Conservation (phyloP, 2,113 vertebrate species). For the Phylloscopus whistleri region DNA sequence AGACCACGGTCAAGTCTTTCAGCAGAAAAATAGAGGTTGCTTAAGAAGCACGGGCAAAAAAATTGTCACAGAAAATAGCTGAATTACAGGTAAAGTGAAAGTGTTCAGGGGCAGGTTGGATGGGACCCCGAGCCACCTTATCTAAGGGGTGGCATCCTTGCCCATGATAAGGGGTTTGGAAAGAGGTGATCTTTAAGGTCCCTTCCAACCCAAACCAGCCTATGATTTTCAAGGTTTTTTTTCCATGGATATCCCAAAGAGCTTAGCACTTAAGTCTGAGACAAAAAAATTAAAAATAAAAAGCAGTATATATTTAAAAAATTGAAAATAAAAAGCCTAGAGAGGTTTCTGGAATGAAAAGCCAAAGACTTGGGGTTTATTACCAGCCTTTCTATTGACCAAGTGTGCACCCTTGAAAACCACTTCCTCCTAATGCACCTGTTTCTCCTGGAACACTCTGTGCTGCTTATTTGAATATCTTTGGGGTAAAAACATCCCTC, state of each 20-base stretch:
- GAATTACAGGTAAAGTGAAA: neutral
- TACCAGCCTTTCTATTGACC: slow-evolving; percentile 24
- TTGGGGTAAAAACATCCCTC: neutral
- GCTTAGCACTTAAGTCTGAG: neutral
- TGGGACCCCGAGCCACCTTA: neutral
- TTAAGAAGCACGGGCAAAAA: neutral
- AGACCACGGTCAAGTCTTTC: slow-evolving; percentile 5
- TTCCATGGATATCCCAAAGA: neutral
- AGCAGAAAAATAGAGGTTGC: neutral
- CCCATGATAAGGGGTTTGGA: neutral
- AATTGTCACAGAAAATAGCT: neutral
- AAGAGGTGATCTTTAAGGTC: neutral
- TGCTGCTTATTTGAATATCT: neutral
- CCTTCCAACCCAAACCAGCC: neutral
- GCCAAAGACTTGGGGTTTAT: neutral
- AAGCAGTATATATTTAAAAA: neutral
- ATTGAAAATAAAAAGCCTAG: neutral
- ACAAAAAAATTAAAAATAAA: neutral
- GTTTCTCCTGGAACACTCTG: neutral
- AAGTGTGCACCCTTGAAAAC: slow-evolving; percentile 6
- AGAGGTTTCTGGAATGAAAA: neutral
- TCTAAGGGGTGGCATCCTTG: neutral
- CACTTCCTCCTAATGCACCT: slow-evolving; percentile 46
- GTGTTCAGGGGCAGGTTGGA: neutral
- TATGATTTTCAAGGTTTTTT: neutral